Percentiles rank a stretch among this genome's conserved stretches.
phyloP scores from a whole-genome alignment of 2,888 invertebrate species.

The Nezara viridula region DNA sequence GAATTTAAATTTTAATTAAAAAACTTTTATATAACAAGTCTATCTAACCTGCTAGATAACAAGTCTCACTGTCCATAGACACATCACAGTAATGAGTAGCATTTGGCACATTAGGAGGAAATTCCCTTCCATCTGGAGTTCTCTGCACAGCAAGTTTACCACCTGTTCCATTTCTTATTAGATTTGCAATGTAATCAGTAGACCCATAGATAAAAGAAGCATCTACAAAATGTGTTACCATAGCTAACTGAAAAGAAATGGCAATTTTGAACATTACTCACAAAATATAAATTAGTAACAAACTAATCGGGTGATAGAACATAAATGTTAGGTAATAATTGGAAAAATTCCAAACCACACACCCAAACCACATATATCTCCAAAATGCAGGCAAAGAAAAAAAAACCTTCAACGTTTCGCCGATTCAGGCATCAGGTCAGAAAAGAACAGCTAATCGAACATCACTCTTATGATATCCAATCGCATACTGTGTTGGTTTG shows the following conservation, averaged over 20 bases:
- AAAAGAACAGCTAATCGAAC: too few relatives aligned
- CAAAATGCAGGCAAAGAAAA: too few relatives aligned
- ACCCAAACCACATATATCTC: too few relatives aligned
- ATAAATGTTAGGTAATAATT: too few relatives aligned
- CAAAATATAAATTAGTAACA: neutral
- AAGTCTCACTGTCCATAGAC: constrained; percentile 76
- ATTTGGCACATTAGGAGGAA: constrained; percentile 78
- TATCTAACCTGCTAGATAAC: constrained; percentile 79
- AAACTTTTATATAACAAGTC: neutral
- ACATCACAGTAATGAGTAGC: constrained; percentile 77
- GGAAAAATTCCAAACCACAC: too few relatives aligned
- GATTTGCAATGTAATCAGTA: constrained; percentile 61
- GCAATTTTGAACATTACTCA: neutral
- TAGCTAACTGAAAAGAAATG: constrained; percentile 61
- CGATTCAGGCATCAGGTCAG: too few relatives aligned
- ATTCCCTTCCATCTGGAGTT: constrained; percentile 76
- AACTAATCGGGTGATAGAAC: too few relatives aligned
- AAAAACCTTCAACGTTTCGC: too few relatives aligned
- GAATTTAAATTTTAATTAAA: neutral
- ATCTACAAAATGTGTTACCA: constrained; percentile 68
- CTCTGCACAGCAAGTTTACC: constrained; percentile 70
- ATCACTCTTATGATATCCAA: too few relatives aligned
- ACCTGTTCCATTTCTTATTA: constrained; percentile 63
- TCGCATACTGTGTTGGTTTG: too few relatives aligned
- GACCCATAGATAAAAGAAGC: constrained; percentile 68